Conservation (phyloP, 2,113 vertebrate genomes). For the Telmatochromis sp. region DNA sequence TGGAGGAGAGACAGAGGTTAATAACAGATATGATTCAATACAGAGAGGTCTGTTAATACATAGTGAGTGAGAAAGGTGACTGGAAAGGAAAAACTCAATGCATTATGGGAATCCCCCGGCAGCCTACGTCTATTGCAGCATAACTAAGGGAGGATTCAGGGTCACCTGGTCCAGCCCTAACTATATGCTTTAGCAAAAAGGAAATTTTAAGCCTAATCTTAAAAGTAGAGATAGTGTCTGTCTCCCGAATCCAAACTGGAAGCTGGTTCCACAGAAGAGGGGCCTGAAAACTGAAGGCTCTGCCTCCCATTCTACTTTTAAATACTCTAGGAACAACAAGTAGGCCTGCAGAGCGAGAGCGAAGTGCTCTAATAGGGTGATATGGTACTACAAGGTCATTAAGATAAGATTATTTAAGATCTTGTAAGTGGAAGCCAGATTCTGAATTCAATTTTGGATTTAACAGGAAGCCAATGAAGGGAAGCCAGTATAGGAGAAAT, state of each 20-base stretch:
- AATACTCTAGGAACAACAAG: background rate
- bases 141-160: background rate
- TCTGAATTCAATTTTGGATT: background rate
- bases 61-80: background rate
- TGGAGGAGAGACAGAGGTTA: accelerated
- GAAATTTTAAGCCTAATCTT: accelerated
- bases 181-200: background rate
- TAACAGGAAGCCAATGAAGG: background rate
- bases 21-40: accelerated
- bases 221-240: background rate
- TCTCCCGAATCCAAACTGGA: accelerated
- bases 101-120: accelerated
- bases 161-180: background rate
- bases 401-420: background rate
- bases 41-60: accelerated
- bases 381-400: background rate
- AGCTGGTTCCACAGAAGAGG: background rate
- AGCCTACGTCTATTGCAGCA: accelerated
- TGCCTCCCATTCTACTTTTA: accelerated
- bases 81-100: accelerated
- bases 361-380: accelerated
- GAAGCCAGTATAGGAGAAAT: background rate
- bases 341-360: accelerated
- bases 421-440: background rate
- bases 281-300: background rate